Evolutionary conservation across 2,797 vertebrate species (phyloP).

Genomic region (Gephyroberyx darwinii): DNA sequence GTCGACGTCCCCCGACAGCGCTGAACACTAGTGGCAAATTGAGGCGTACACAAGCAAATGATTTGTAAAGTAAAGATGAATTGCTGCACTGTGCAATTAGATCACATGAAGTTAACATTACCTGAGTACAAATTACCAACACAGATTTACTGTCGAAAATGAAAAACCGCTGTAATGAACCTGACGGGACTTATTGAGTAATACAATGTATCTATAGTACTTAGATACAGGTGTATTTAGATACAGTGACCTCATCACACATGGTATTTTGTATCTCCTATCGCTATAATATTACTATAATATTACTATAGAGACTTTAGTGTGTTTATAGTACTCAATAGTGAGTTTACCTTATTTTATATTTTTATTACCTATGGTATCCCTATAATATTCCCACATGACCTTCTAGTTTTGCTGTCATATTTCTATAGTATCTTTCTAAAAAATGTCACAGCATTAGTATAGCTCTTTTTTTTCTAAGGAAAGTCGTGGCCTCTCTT

Average conservation of each 20-base stretch:
- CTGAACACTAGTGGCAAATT: conserved; percentile 63
- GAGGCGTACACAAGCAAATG: conserved; percentile 45
- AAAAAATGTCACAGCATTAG: background rate
- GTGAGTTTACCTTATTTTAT: background rate
- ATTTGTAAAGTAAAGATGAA: conserved; percentile 57
- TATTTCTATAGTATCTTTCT: background rate
- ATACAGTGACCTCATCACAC: conserved; percentile 49
- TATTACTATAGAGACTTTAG: conserved; percentile 35
- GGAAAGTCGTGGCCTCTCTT: background rate
- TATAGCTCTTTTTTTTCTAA: background rate
- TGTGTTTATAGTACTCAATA: conserved; percentile 17
- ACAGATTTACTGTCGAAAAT: conserved; percentile 38
- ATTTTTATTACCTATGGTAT: background rate
- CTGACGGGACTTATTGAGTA: conserved; percentile 2
- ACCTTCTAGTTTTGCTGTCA: background rate
- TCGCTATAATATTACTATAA: conserved; percentile 26
- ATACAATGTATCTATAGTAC: conserved; percentile 35
- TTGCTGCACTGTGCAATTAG: conserved; percentile 37
- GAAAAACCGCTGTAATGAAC: conserved; percentile 4
- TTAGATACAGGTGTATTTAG: conserved; percentile 38
- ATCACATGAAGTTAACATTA: conserved; percentile 62
- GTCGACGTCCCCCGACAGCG: conserved; percentile 56
- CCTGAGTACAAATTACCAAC: conserved; percentile 44
- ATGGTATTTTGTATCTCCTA: too few relatives aligned
- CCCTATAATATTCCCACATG: background rate